phyloP scores from a whole-genome alignment of 2,888 invertebrate genomes.

The Acanthosoma haemorrhoidale region DNA sequence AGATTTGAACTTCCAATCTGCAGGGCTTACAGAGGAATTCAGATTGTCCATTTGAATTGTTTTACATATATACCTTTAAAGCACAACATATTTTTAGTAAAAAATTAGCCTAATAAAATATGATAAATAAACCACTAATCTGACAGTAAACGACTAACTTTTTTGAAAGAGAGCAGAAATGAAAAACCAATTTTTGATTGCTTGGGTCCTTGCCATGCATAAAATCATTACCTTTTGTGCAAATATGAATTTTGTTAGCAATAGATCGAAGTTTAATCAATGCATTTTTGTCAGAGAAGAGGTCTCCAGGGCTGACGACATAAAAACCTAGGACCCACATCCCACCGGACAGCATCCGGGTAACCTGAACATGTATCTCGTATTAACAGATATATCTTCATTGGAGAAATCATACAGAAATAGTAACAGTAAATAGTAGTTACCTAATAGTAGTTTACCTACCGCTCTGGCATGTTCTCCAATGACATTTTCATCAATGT shows the following conservation, averaged over 20 bases:
- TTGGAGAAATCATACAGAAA: conserved; percentile 8
- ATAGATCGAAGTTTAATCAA: conserved; percentile 52
- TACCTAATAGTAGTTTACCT: conserved; percentile 29
- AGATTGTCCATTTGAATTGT: conserved; percentile 55
- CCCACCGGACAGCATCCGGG: conserved; percentile 86
- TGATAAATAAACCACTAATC: background rate
- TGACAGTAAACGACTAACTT: conserved; percentile 47
- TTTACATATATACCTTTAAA: conserved; percentile 58
- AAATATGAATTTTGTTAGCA: conserved; percentile 45
- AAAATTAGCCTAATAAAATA: background rate
- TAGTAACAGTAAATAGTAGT: background rate
- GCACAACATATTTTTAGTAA: conserved; percentile 25
- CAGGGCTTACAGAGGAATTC: conserved; percentile 55
- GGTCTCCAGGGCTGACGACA: conserved; percentile 61
- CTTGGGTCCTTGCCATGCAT: conserved; percentile 55
- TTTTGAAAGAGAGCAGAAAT: conserved; percentile 50
- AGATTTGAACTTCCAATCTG: conserved; percentile 70
- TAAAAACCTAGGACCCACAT: conserved; percentile 81
- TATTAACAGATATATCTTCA: conserved; percentile 26
- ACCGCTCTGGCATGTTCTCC: conserved; percentile 78
- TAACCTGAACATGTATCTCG: no score
- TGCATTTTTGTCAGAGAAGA: conserved; percentile 50
- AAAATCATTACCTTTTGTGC: conserved; percentile 53
- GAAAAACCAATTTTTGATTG: conserved; percentile 60
- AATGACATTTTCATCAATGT: conserved; percentile 63